Evolutionary conservation across 2,797 vertebrate species (phyloP), one percentile per base, ranked within the genome.

Genomic region (Halcyon badia): DNA sequence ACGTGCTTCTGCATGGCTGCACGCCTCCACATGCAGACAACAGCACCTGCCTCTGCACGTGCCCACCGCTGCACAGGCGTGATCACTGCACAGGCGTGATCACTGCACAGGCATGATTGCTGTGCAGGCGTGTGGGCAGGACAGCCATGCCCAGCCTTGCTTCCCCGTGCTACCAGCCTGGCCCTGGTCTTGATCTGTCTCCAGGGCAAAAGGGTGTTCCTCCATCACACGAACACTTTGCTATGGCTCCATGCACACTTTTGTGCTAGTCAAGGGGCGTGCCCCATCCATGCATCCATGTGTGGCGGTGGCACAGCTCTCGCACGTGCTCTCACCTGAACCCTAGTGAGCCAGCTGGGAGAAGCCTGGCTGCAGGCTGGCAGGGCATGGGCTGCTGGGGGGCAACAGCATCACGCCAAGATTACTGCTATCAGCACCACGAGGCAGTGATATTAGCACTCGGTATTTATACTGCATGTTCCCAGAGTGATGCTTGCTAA

Each of bases 341-440:
- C n/a, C 14, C 11, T 54, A 6, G 77, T 28, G 48, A 12, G 42
- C 4, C 39, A 24, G 31, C 25, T 33, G 65, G 49, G 22, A 60
- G 14, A 48, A 82, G 33, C 25, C 48, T 52, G 75, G 41, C 33
- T 83, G 68, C 14, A 18, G 64, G 64, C 52, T 72, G 52, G 52
- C 2, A 16, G 31, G 44, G 7, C 3, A 4, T 1, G 5, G 60
- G 28, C 72, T 90, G 83, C n/a, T 4, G 46, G n/a, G 19, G 31
- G 28, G 7, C 11, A 61, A 46, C 0, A 1, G 41, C 1, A 0
- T 84, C 79, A 68, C 0, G 4, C 49, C 2, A 20, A 22, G 30
- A 8, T 28, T 26, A 8, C 31, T 56, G 82, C 49, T 85, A 4
- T 52, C 70, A 16, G 71, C 62, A 51, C 2, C 0, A 1, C 0